A percentile compares a stretch with the other conserved stretches of the same genome.
These are phyloP conservation scores for Poeciliopsis turneri DNA, from an alignment of 2,797 vertebrate genomes.

Conservation along the genomic window DNA sequence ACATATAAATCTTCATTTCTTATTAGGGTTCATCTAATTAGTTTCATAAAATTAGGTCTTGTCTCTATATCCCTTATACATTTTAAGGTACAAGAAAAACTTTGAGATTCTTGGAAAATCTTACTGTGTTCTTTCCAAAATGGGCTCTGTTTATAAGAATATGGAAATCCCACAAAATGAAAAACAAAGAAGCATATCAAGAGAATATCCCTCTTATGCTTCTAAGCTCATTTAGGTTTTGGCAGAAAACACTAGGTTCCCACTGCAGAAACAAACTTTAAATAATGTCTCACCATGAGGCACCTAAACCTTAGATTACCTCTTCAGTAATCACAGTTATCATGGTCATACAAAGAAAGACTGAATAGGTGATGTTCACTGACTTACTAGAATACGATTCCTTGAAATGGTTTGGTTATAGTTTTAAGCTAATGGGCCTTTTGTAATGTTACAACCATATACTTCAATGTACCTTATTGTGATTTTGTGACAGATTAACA, in stretches of 20 bases:
- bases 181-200: constrained; percentile 31
- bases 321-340: constrained; percentile 2
- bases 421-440: not conserved
- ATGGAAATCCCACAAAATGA: constrained; percentile 27
- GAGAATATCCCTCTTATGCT: constrained; percentile 45
- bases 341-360: not conserved
- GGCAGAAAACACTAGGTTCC: constrained; percentile 24
- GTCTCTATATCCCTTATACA: not conserved
- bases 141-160: constrained; percentile 23
- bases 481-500: not conserved
- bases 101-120: constrained; percentile 5
- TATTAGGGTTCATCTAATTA: constrained; percentile 7
- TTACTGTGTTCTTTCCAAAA: constrained; percentile 29
- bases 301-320: constrained; percentile 7
- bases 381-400: not conserved
- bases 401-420: not conserved
- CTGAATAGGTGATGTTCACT: not conserved
- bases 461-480: not conserved
- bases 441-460: not conserved
- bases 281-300: constrained; percentile 25
- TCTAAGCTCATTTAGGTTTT: constrained; percentile 48
- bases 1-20: constrained; percentile 22
- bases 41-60: not conserved
- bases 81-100: not conserved
- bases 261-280: constrained; percentile 2